Conservation (phyloP, 2,113 vertebrate genomes). For the Galemys pyrenaicus region DNA sequence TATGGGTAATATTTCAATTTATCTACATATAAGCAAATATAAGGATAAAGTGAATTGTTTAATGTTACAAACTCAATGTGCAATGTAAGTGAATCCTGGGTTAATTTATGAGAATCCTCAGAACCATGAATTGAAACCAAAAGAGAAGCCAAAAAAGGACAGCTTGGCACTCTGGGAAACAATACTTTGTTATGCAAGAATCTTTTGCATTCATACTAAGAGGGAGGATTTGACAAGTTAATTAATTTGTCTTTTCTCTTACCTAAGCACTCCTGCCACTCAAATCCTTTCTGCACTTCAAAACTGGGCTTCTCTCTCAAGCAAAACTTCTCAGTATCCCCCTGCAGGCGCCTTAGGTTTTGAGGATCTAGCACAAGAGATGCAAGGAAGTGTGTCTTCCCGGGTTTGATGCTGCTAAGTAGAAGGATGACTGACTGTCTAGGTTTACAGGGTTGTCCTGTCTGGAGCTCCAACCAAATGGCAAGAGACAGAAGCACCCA, state of each 20-base stretch:
- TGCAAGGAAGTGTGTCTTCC: neutral
- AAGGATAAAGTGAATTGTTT: neutral
- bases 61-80: neutral
- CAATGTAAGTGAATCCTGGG: neutral
- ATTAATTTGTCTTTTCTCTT: constrained; percentile 76
- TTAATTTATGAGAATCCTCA: constrained; percentile 40
- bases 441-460: neutral
- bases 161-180: constrained; percentile 29
- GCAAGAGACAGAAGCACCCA: neutral
- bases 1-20: neutral
- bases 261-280: constrained; percentile 70
- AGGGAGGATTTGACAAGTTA: constrained; percentile 71
- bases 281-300: constrained; percentile 44
- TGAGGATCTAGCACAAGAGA: constrained; percentile 1
- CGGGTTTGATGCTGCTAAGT: neutral
- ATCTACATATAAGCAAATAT: neutral
- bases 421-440: neutral
- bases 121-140: constrained; percentile 43
- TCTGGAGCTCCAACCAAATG: neutral
- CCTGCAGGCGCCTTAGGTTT: neutral
- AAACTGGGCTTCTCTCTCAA: neutral
- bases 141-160: neutral
- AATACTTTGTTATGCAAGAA: constrained; percentile 67
- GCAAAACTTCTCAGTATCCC: constrained; percentile 17
- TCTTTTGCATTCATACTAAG: constrained; percentile 54